These are phyloP conservation scores for Heliornis fulica DNA, from an alignment of 2,113 vertebrate genomes.

Conservation along the genomic window DNA sequence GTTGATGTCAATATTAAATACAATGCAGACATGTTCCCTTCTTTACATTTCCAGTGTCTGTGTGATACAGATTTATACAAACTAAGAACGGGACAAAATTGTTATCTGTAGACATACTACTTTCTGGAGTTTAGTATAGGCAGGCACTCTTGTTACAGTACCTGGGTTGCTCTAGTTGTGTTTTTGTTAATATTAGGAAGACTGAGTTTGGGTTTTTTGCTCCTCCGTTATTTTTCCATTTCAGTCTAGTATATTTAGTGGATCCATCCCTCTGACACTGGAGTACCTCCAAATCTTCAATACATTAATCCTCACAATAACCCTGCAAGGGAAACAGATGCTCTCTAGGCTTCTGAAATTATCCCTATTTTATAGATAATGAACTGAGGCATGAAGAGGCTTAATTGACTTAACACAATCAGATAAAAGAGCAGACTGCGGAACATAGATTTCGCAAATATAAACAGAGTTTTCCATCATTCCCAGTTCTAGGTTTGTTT, in stretches of 20 bases:
- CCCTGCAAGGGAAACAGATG: neutral
- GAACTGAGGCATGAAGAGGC: neutral
- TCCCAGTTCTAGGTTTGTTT: neutral
- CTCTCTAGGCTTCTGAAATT: neutral
- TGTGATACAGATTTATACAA: conserved; percentile 1
- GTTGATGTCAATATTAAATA: neutral
- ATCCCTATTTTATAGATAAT: neutral
- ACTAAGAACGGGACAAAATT: neutral
- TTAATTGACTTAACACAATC: neutral
- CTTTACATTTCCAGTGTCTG: neutral
- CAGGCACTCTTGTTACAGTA: neutral
- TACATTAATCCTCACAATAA: neutral
- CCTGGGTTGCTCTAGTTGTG: neutral
- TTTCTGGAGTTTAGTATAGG: neutral
- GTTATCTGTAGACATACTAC: neutral
- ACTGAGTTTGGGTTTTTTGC: neutral
- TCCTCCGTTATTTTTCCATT: neutral
- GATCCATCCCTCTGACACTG: neutral
- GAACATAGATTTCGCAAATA: neutral
- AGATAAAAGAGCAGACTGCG: neutral
- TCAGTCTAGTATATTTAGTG: neutral
- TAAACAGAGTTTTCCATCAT: neutral
- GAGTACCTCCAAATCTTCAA: neutral
- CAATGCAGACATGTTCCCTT: neutral
- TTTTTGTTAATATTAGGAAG: neutral